Evolutionary conservation across 2,888 invertebrate genomes (phyloP).

Genomic region (Lasioglossum zephyrum): DNA sequence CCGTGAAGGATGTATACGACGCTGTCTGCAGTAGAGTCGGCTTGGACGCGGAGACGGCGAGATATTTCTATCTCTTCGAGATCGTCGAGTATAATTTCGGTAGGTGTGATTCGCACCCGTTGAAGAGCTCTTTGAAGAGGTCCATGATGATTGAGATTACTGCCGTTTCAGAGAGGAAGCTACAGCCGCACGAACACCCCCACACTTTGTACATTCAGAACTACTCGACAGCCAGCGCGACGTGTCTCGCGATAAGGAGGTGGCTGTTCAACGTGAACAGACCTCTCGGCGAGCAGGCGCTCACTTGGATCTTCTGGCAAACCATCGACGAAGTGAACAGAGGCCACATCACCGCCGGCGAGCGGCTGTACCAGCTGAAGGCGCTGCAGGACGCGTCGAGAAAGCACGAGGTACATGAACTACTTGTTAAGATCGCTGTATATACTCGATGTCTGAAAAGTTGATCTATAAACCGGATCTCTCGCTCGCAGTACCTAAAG

Average conservation of each 20-base stretch:
- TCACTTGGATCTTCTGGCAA: constrained; percentile 96
- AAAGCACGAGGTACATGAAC: constrained; percentile 88
- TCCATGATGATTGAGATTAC: not conserved
- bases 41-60: constrained; percentile 91
- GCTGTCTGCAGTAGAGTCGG: constrained; percentile 94
- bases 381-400: constrained; percentile 96
- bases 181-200: constrained; percentile 97
- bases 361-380: constrained; percentile 97
- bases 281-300: constrained; percentile 89
- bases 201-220: constrained; percentile 99
- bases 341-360: constrained; percentile 95
- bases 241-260: constrained; percentile 94
- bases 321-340: constrained; percentile 98
- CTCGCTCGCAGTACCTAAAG: constrained; percentile 88
- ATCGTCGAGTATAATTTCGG: constrained; percentile 99
- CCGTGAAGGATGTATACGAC: constrained; percentile 95
- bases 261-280: constrained; percentile 93
- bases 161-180: constrained; percentile 91
- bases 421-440: not conserved
- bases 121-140: not conserved
- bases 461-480: not conserved
- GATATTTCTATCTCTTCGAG: constrained; percentile 98
- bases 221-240: constrained; percentile 98
- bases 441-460: not conserved
- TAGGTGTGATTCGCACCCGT: constrained; percentile 84